Conservation (phyloP, 2,797 vertebrate species). For the Coreius guichenoti region DNA sequence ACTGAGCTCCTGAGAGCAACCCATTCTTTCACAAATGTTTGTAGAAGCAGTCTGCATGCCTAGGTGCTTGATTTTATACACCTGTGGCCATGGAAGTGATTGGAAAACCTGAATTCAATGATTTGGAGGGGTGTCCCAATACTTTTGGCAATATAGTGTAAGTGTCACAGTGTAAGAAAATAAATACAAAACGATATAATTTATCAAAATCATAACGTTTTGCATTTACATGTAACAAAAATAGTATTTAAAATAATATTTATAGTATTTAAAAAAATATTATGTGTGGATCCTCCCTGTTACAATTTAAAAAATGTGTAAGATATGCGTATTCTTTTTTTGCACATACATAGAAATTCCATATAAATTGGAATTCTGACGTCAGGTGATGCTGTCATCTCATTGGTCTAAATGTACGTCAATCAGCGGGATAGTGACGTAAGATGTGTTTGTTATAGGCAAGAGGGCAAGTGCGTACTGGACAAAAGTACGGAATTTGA, state of each 20-base stretch:
- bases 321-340: background rate
- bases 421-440: conserved; percentile 14
- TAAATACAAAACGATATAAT: background rate
- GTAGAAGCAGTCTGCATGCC: too few relatives aligned
- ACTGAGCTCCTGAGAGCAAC: too few relatives aligned
- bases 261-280: background rate
- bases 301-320: background rate
- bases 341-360: background rate
- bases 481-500: background rate
- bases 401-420: conserved; percentile 35
- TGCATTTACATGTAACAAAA: background rate
- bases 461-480: background rate
- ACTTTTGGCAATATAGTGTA: too few relatives aligned
- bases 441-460: background rate
- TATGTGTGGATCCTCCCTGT: background rate
- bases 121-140: too few relatives aligned
- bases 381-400: background rate
- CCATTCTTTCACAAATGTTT: too few relatives aligned
- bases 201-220: background rate
- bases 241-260: background rate
- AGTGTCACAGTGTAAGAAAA: background rate
- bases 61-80: too few relatives aligned
- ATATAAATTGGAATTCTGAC: background rate
- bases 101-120: too few relatives aligned
- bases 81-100: too few relatives aligned